Conservation (phyloP, 2,797 vertebrate species). For the Crax fasciolata region DNA sequence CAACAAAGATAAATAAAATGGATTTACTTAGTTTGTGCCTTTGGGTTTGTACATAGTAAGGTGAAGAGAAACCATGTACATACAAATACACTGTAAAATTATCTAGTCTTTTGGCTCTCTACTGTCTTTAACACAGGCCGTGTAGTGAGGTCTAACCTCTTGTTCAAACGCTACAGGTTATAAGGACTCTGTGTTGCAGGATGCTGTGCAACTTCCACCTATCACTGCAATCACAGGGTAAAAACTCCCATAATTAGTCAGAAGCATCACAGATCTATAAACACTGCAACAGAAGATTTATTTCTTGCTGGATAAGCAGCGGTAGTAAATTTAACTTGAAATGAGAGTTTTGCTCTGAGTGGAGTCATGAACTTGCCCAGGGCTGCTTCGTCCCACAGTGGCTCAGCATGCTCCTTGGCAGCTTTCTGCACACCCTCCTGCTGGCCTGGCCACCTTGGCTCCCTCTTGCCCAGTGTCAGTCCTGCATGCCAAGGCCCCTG, state of each 20-base stretch:
- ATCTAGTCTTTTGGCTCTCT: background rate
- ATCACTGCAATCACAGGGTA: background rate
- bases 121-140: background rate
- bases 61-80: background rate
- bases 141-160: background rate
- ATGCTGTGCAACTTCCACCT: background rate
- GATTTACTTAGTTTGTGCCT: background rate
- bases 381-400: fast-evolving
- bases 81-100: background rate
- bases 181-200: background rate
- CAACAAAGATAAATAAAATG: background rate
- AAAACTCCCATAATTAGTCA: background rate
- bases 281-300: background rate
- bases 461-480: fast-evolving
- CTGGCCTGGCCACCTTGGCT: fast-evolving
- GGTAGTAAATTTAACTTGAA: background rate
- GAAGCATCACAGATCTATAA: background rate
- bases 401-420: background rate
- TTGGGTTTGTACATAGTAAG: background rate
- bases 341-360: background rate
- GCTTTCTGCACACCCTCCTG: fast-evolving
- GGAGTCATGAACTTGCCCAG: fast-evolving
- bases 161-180: background rate
- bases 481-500: background rate
- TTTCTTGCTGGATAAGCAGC: background rate